Evolutionary conservation across 2,797 vertebrate genomes (phyloP), one percentile per base, ranked within the genome.

Genomic region (Menidia menidia): DNA sequence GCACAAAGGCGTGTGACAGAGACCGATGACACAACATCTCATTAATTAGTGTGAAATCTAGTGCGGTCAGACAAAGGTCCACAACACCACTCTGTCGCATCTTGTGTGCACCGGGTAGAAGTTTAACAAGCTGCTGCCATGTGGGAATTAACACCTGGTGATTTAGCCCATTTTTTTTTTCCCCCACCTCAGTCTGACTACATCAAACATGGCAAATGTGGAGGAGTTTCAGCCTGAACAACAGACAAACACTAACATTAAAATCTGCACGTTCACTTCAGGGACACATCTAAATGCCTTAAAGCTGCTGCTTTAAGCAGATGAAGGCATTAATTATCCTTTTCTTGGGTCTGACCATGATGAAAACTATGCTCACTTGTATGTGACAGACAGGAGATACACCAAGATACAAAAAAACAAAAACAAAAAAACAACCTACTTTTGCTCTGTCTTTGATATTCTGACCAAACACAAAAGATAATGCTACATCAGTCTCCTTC

Each of bases 391-490:
- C 3, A 54, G 1, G 19, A 48, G 30, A 7, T 33, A 6, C 7
- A 39, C 35, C 35, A 39, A 39, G 7, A 39, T 39, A 48, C 44
- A 63, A 5, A 15, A 51, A 60, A 9, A 33, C 8, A 47, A 63
- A 5, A 15, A 48, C 55, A 9, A 42, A 10, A 70, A 71, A 64
- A 45, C 35, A 60, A 74, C 81, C 15, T 39, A 99, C 98, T 96
- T 99, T 98, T 84, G 97, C 97, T 92, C 98, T 94, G 80, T 98
- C 97, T 92, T 97, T 95, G 84, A 99, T 94, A 92, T 99, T 99
- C 74, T 99, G 97, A 66, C 97, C 98, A 86, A 99, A 99, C 42
- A 99, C 95, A 75, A 99, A 99, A 0, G 95, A 95, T 62, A 92
- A 87, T 75, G 93, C 93, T 81, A 92, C 83, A 66, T 94, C 94